Evolutionary conservation across 1,140 invertebrate genomes (phyloP).

Genomic region (Achatina immaculata): DNA sequence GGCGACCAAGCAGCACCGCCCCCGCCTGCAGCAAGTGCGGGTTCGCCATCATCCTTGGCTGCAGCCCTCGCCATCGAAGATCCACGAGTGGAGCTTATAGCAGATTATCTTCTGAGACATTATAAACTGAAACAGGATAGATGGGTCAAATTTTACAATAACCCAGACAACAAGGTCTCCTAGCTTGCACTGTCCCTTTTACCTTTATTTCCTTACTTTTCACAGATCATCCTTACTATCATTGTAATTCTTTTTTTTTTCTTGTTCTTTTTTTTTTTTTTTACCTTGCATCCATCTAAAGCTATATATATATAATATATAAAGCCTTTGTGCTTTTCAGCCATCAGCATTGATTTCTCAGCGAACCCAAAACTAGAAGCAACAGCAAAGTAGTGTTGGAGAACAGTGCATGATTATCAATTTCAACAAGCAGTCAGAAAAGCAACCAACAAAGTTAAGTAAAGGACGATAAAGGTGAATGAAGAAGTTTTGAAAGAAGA

Average conservation of each 20-base stretch:
- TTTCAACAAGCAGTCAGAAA: too few relatives aligned
- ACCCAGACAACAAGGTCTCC: conserved; percentile 23
- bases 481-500: too few relatives aligned
- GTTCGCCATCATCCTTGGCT: conserved; percentile 28
- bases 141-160: conserved; percentile 41
- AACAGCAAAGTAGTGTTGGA: too few relatives aligned
- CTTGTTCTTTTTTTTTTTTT: background rate
- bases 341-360: too few relatives aligned
- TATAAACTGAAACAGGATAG: conserved; percentile 29
- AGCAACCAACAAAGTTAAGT: too few relatives aligned
- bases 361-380: too few relatives aligned
- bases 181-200: background rate
- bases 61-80: conserved; percentile 22
- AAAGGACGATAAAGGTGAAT: too few relatives aligned
- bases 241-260: background rate
- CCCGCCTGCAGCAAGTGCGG: background rate
- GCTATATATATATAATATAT: too few relatives aligned
- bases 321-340: too few relatives aligned
- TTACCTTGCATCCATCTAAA: background rate
- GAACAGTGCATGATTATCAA: too few relatives aligned
- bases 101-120: conserved; percentile 33
- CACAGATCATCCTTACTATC: background rate
- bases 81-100: conserved; percentile 25
- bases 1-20: conserved; percentile 11
- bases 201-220: conserved; percentile 2